phyloP scores from a whole-genome alignment of 2,113 vertebrate genomes.

The Bufo gargarizans region DNA sequence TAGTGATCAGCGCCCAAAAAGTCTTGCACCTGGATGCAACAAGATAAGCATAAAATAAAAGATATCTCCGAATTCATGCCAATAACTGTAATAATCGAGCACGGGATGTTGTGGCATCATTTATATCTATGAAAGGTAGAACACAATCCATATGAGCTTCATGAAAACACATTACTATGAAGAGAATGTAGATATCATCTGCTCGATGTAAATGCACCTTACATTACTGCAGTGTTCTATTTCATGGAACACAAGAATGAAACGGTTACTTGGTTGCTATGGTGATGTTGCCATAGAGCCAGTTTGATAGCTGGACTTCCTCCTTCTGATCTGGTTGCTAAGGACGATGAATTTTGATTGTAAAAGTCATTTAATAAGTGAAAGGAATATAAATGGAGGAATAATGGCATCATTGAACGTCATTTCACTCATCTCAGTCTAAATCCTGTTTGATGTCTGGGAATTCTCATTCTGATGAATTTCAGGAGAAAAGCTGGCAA shows the following conservation, averaged over 20 bases:
- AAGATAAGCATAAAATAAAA: too few relatives aligned
- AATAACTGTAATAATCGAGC: too few relatives aligned
- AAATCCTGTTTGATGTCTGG: neutral
- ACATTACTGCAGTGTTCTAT: constrained; percentile 12
- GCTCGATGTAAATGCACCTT: neutral
- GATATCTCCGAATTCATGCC: too few relatives aligned
- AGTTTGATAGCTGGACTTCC: constrained; percentile 11
- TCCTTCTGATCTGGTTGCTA: constrained; percentile 54
- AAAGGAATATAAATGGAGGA: neutral
- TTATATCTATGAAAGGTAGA: neutral
- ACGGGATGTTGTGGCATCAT: too few relatives aligned
- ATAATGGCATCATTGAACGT: neutral
- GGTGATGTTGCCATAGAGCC: constrained; percentile 39
- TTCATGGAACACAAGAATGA: neutral
- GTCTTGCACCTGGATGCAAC: too few relatives aligned
- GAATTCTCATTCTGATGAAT: neutral
- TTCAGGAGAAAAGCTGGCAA: neutral
- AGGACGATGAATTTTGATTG: constrained; percentile 51
- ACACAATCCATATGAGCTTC: neutral
- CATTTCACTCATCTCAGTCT: neutral
- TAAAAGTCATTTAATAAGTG: neutral
- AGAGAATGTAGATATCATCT: neutral
- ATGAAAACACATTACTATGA: neutral
- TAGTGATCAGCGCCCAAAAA: too few relatives aligned
- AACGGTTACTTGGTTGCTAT: constrained; percentile 35